phyloP scores from a whole-genome alignment of 2,113 vertebrate species.

The Gasterosteus aculeatus region DNA sequence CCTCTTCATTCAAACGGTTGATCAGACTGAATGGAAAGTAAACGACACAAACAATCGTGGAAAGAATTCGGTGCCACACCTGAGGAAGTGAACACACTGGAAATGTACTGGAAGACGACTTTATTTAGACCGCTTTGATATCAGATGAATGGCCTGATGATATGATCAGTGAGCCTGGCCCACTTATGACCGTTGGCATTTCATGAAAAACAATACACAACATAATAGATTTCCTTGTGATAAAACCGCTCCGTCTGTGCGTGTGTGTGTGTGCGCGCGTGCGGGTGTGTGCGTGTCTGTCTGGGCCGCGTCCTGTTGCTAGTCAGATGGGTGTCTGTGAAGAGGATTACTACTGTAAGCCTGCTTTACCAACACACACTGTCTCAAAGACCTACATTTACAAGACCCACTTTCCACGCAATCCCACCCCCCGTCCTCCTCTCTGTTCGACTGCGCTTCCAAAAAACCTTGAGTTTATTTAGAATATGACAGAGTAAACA shows the following conservation, averaged over 20 bases:
- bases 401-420: slow-evolving; percentile 75
- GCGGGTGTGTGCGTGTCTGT: slow-evolving; percentile 38
- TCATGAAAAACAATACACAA: slow-evolving; percentile 42
- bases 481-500: slow-evolving; percentile 3
- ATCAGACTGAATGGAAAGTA: slow-evolving; percentile 22
- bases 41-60: slow-evolving; percentile 1
- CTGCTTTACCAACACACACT: slow-evolving; percentile 78
- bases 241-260: slow-evolving; percentile 24
- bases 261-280: slow-evolving; percentile 3
- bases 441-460: slow-evolving; percentile 22
- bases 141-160: neutral
- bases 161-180: slow-evolving; percentile 15
- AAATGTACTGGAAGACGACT: slow-evolving; percentile 36
- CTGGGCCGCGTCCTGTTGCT: slow-evolving; percentile 73
- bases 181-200: slow-evolving; percentile 44
- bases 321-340: slow-evolving; percentile 83
- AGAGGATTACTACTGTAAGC: slow-evolving; percentile 83
- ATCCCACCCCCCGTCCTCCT: slow-evolving; percentile 35
- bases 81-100: slow-evolving; percentile 34
- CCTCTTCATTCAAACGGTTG: slow-evolving; percentile 33
- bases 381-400: slow-evolving; percentile 82
- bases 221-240: slow-evolving; percentile 50
- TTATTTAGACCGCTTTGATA: slow-evolving; percentile 14
- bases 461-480: slow-evolving; percentile 27
- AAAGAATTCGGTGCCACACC: slow-evolving; percentile 46